phyloP scores from a whole-genome alignment of 2,797 vertebrate species.

The Microctenopoma stevenorrisi region DNA sequence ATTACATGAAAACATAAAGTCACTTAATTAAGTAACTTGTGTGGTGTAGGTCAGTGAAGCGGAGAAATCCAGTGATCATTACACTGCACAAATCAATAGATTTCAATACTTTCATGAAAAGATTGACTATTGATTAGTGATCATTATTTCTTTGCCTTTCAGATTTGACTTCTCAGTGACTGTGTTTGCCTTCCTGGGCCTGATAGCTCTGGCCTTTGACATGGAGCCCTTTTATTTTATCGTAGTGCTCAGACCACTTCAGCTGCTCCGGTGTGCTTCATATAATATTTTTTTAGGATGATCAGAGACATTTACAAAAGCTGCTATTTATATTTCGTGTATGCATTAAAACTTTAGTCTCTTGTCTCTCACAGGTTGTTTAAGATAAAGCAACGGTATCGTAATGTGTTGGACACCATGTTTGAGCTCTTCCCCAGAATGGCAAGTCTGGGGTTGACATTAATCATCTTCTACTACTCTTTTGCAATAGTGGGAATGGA shows the following conservation, averaged over 20 bases:
- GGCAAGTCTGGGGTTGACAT: slow-evolving; percentile 96
- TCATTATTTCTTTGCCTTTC: slow-evolving; percentile 24
- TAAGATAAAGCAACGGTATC: slow-evolving; percentile 95
- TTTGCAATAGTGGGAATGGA: slow-evolving; percentile 99
- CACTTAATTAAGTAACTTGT: background rate
- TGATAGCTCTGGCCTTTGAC: slow-evolving; percentile 91
- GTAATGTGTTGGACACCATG: slow-evolving; percentile 98
- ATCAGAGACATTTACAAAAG: background rate
- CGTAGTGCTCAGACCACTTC: slow-evolving; percentile 92
- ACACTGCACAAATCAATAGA: background rate
- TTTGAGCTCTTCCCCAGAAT: slow-evolving; percentile 96
- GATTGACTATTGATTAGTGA: background rate
- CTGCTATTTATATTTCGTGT: background rate
- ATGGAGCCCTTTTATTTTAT: slow-evolving; percentile 99
- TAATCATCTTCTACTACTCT: slow-evolving; percentile 98
- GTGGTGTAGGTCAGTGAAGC: background rate
- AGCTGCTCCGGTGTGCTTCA: slow-evolving; percentile 90
- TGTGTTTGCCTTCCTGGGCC: slow-evolving; percentile 92
- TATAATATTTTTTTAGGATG: background rate
- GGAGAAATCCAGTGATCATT: background rate
- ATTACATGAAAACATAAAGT: background rate
- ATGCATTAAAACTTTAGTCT: background rate
- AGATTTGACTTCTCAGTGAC: slow-evolving; percentile 98
- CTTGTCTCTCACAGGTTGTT: slow-evolving; percentile 85
- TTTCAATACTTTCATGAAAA: background rate